Evolutionary conservation across 2,888 invertebrate species (phyloP).

Genomic region (Xanthorhoe designata): DNA sequence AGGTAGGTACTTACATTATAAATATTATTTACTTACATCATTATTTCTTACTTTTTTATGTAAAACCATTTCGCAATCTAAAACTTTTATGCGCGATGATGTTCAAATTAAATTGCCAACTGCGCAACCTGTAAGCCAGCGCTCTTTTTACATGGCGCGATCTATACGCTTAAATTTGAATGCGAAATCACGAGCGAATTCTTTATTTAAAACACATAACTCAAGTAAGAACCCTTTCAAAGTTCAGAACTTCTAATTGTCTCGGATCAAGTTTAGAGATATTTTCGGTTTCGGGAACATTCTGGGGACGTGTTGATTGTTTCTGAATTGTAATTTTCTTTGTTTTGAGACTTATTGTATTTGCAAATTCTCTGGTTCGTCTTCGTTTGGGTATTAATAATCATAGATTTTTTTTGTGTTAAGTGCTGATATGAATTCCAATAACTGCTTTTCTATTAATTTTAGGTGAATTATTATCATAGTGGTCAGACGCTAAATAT

Average conservation of each 20-base stretch:
- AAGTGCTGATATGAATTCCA: no score
- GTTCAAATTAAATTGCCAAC: no score
- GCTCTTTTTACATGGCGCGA: no score
- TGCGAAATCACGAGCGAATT: neutral
- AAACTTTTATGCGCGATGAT: no score
- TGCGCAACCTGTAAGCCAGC: no score
- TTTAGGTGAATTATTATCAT: neutral
- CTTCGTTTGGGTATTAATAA: neutral
- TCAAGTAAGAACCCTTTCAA: constrained; percentile 14
- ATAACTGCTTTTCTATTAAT: no score
- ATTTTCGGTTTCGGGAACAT: constrained; percentile 22
- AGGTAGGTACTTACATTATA: no score
- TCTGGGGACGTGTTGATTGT: constrained; percentile 20
- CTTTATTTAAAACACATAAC: constrained; percentile 13
- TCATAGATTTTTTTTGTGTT: neutral
- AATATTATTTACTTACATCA: no score
- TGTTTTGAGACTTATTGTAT: constrained; percentile 6
- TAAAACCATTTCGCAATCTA: no score
- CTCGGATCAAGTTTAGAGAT: constrained; percentile 16
- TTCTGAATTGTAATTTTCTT: constrained; percentile 19
- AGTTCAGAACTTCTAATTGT: constrained; percentile 25
- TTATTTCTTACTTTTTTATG: no score
- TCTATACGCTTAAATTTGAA: neutral
- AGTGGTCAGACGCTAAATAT: no score
- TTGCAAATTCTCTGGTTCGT: neutral